A percentile compares a stretch with the other conserved stretches of the same genome.
Evolutionary conservation across 1,140 invertebrate species (phyloP).

Genomic region (Himalopsyche phryganea): DNA sequence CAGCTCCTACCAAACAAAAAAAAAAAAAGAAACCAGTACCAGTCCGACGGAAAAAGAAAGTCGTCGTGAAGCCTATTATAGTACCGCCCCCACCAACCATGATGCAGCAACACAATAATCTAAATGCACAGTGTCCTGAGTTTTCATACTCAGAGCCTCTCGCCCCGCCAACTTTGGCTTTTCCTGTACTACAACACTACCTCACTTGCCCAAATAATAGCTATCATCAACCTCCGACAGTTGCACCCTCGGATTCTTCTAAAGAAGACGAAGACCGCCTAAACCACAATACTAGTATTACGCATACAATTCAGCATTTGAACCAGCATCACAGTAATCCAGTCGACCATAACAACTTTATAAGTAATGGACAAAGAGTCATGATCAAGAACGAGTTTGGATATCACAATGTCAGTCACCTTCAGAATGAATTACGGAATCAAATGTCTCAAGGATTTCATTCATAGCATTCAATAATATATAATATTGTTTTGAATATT

Average conservation of each 20-base stretch:
- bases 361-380: conserved; percentile 11
- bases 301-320: conserved; percentile 12
- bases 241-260: conserved; percentile 10
- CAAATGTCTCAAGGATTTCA: conserved; percentile 8
- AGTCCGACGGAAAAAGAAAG: neutral
- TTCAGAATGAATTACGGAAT: conserved; percentile 7
- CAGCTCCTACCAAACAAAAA: no score
- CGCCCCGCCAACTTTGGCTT: conserved; percentile 1
- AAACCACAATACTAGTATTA: conserved; percentile 16
- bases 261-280: conserved; percentile 7
- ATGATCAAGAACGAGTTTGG: neutral
- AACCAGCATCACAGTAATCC: conserved; percentile 24
- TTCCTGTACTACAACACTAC: conserved; percentile 26
- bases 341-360: conserved; percentile 20
- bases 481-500: neutral
- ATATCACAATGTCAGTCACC: conserved; percentile 5
- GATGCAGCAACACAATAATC: conserved; percentile 1
- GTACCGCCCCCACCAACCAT: conserved; percentile 9
- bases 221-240: conserved; percentile 7
- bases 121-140: no score
- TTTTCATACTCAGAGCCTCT: no score
- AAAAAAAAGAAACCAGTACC: neutral
- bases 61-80: neutral
- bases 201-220: conserved; percentile 20
- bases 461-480: conserved; percentile 2